Base-by-base conservation (phyloP, 1,140 invertebrate genomes). In the Drosophila bocqueti region DNA sequence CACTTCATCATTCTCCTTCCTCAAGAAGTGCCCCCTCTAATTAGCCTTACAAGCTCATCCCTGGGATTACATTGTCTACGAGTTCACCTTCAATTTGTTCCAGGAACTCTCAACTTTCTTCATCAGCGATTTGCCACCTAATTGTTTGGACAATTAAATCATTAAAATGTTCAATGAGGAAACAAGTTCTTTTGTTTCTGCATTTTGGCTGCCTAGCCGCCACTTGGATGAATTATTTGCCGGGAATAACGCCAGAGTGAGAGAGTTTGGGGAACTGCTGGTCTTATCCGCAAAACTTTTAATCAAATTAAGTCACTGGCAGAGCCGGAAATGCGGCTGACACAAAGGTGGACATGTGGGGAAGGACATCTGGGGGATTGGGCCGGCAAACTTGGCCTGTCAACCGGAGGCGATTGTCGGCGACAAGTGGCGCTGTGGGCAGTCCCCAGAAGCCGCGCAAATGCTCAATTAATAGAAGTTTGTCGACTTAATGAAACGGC, bases 391-490 rank as follows among this genome's bases (percentile, higher is more conserved):
- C 62, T 89, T 85, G 77, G 62, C 81, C 42, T 73, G 85, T 84
- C 83, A 89, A 50, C 66, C 50, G 66, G 42, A 52, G 79, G 57
- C 75, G 72, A 86, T 86, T 85, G 83, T 54, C 74, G 79, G 69
- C 84, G 81, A 81, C 81, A 89, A 87, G 77, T 84, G 76, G 78
- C 66, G 61, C 84, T 73, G 60, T 80, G 83, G 83, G 79, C 76
- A 83, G 83, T 73, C 66, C 67, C 74, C 79, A 31, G 59, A 73
- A 83, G 83, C 76, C 83, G 65, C 66, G 81, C 81, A 89, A 89
- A 89, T 89, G 85, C 85, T 84, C 85, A 90, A 89, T 89, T 89
- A 89, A 89, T 89, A 83, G 84, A 84, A 89, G 80, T 89, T 79
- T 59, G 73, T 43, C 61, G 84, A 63, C 73, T 84, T 87, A 87